phyloP scores from a whole-genome alignment of 2,888 invertebrate genomes.

The Tanytarsus gracilentus region DNA sequence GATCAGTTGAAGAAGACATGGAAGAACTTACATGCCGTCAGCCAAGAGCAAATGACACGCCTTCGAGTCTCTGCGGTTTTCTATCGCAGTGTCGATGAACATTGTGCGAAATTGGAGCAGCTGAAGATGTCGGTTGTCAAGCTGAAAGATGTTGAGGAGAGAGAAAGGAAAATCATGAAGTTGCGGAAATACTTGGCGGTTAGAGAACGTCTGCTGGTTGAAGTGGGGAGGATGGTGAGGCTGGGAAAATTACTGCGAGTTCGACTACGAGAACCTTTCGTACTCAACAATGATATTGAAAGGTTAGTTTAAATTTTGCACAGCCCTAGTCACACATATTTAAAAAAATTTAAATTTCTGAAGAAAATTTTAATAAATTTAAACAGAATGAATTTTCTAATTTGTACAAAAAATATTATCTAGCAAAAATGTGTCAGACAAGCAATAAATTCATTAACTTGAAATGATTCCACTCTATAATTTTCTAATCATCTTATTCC shows the following conservation, averaged over 20 bases:
- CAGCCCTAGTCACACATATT: too few species aligned
- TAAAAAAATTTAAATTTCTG: too few species aligned
- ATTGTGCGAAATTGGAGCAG: constrained; percentile 53
- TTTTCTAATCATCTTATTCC: too few species aligned
- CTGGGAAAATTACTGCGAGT: constrained; percentile 58
- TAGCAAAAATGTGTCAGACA: too few species aligned
- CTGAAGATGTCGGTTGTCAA: constrained; percentile 50
- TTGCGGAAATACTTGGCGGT: constrained; percentile 50
- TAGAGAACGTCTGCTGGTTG: constrained; percentile 56
- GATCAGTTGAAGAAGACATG: constrained; percentile 55
- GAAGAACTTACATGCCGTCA: constrained; percentile 58
- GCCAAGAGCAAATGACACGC: constrained; percentile 67
- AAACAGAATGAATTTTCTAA: too few species aligned
- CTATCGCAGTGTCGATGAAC: constrained; percentile 58
- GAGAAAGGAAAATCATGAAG: constrained; percentile 42
- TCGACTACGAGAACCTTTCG: constrained; percentile 55
- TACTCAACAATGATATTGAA: constrained; percentile 36
- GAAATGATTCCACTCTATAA: too few species aligned
- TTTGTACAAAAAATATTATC: too few species aligned
- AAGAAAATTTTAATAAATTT: neutral
- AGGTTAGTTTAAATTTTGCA: constrained; percentile 12
- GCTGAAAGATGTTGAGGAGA: constrained; percentile 42
- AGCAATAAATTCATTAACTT: too few species aligned
- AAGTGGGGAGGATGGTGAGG: constrained; percentile 63
- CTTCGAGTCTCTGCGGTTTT: constrained; percentile 67